These are phyloP conservation scores for Caenorhabditis virilis DNA, from an alignment of 2,888 invertebrate genomes.

Conservation along the genomic window DNA sequence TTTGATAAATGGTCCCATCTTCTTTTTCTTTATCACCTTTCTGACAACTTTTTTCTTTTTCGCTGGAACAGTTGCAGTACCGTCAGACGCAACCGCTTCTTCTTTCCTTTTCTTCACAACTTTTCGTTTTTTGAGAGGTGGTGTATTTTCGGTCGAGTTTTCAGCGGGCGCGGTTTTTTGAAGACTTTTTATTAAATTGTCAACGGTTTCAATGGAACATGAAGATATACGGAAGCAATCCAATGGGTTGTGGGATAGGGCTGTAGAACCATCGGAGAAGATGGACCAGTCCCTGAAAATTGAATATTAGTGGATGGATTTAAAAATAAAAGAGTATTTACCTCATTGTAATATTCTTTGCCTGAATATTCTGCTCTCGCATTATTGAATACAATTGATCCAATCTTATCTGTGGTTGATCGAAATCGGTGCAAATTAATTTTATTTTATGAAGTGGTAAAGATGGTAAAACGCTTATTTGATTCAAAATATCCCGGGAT, in stretches of 20 bases:
- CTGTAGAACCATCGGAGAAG: slow-evolving; percentile 45
- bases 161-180: slow-evolving; percentile 32
- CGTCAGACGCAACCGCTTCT: slow-evolving; percentile 14
- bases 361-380: slow-evolving; percentile 39
- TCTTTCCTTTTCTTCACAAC: slow-evolving; percentile 39
- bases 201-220: slow-evolving; percentile 50
- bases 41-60: slow-evolving; percentile 40
- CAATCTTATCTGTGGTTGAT: slow-evolving; percentile 44
- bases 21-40: slow-evolving; percentile 37
- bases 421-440: slow-evolving; percentile 52
- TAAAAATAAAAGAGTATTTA: slow-evolving; percentile 3
- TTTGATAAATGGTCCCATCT: slow-evolving; percentile 35
- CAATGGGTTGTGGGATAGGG: slow-evolving; percentile 41
- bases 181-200: slow-evolving; percentile 37
- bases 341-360: slow-evolving; percentile 51
- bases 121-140: slow-evolving; percentile 33
- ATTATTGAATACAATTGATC: slow-evolving; percentile 41
- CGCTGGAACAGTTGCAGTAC: slow-evolving; percentile 20
- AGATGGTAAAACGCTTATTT: slow-evolving; percentile 38
- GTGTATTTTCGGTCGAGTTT: slow-evolving; percentile 4
- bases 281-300: slow-evolving; percentile 48
- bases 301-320: neutral
- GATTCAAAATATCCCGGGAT: slow-evolving; percentile 38
- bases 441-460: slow-evolving; percentile 45
- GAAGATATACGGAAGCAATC: slow-evolving; percentile 48